Percentiles rank a stretch among this genome's conserved stretches.
Conservation (phyloP, 2,797 vertebrate genomes). For the Anabas testudineus region DNA sequence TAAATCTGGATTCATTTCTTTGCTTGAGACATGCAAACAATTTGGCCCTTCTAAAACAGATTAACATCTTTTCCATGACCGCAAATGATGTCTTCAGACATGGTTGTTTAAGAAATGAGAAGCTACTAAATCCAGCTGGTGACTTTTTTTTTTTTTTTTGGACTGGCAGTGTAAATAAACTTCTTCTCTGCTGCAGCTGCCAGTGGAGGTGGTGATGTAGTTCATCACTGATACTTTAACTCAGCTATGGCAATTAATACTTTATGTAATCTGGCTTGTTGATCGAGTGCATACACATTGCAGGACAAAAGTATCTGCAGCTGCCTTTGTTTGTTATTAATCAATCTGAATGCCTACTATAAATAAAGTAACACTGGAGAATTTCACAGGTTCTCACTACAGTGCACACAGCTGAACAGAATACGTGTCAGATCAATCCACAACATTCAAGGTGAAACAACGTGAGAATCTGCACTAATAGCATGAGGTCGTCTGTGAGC, state of each 20-base stretch:
- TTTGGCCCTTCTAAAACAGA: no score
- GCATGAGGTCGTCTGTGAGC: neutral
- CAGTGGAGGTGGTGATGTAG: neutral
- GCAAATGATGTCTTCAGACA: no score
- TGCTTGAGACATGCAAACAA: no score
- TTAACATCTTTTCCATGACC: no score
- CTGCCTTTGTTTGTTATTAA: conserved; percentile 11
- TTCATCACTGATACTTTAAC: conserved; percentile 9
- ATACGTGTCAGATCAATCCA: conserved; percentile 60
- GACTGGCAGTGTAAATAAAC: no score
- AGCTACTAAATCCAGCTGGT: no score
- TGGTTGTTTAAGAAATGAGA: no score
- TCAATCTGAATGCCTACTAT: neutral
- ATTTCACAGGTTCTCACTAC: conserved; percentile 35
- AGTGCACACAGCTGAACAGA: conserved; percentile 24
- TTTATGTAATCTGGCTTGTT: conserved; percentile 12
- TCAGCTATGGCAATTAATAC: neutral
- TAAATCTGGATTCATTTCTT: no score
- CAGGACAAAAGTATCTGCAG: neutral
- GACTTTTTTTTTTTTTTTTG: no score
- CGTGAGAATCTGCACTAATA: conserved; percentile 65
- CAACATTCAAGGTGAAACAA: conserved; percentile 72
- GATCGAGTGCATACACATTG: conserved; percentile 1
- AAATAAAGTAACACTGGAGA: conserved; percentile 36
- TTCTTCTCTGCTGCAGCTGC: neutral